Conservation (phyloP, 2,888 invertebrate species). For the Eudemis profundana region DNA sequence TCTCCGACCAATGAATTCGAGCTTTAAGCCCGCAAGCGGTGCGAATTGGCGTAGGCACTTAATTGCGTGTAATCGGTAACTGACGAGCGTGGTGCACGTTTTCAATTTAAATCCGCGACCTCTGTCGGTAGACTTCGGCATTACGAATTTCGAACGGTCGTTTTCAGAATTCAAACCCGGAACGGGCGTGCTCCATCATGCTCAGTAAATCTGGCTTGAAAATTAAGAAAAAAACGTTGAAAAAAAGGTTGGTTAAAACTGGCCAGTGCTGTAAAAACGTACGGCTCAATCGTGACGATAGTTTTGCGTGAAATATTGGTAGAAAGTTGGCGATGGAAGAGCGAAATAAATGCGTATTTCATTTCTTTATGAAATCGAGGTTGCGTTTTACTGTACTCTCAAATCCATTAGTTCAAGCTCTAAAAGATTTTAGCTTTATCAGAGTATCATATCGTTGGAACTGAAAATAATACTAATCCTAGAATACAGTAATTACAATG, state of each 20-base stretch:
- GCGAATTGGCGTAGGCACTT: conserved; percentile 56
- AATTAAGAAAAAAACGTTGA: conserved; percentile 9
- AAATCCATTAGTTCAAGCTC: no score
- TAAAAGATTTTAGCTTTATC: no score
- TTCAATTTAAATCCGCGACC: conserved; percentile 60
- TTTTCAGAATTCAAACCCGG: conserved; percentile 36
- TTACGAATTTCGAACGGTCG: conserved; percentile 47
- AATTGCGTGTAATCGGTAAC: conserved; percentile 66
- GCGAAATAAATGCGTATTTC: background rate
- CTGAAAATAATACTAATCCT: no score
- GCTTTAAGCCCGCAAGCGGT: conserved; percentile 42
- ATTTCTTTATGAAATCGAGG: background rate
- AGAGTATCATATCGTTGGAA: no score
- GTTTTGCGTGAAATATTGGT: conserved; percentile 16
- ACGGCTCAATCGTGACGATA: background rate
- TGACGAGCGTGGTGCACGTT: conserved; percentile 69
- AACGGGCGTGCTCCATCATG: conserved; percentile 40
- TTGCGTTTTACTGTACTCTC: no score
- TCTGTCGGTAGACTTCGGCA: conserved; percentile 46
- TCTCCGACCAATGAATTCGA: conserved; percentile 8
- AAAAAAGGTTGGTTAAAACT: conserved; percentile 21
- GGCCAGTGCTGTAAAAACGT: background rate
- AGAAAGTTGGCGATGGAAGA: background rate
- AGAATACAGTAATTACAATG: no score
- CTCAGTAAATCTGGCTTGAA: conserved; percentile 22